These are phyloP conservation scores for Hydractinia symbiolongicarpus DNA, from an alignment of 30 jellyfish, hydroid and myxozoan species.

Conservation along the genomic window DNA sequence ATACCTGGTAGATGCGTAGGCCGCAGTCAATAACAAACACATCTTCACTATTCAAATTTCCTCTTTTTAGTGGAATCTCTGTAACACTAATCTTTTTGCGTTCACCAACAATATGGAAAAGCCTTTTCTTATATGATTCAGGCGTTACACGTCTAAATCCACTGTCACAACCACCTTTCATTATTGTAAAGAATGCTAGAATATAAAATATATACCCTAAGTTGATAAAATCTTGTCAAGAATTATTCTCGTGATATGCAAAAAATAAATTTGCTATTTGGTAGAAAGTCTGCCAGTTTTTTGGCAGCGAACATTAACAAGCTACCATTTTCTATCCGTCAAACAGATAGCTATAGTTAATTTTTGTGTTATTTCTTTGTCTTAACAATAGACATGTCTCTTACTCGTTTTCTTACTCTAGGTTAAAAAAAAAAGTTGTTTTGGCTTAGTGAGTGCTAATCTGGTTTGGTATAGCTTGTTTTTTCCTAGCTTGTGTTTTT, in stretches of 20 bases:
- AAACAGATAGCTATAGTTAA: not conserved
- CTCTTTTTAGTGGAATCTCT: slow-evolving; percentile 82
- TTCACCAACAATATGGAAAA: slow-evolving; percentile 64
- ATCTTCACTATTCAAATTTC: slow-evolving; percentile 92
- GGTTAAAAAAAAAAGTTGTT: too few relatives aligned
- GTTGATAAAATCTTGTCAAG: too few relatives aligned
- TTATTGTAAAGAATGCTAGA: slow-evolving; percentile 29
- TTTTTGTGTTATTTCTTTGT: not conserved
- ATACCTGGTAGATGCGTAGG: slow-evolving; percentile 69
- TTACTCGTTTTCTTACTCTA: too few relatives aligned
- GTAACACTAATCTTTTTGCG: slow-evolving; percentile 63
- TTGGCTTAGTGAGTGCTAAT: too few relatives aligned
- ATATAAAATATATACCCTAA: not conserved
- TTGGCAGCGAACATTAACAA: not conserved
- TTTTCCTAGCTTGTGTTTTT: too few relatives aligned
- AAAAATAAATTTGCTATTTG: too few relatives aligned
- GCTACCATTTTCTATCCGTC: not conserved
- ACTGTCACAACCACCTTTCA: slow-evolving; percentile 55
- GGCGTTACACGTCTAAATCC: slow-evolving; percentile 97
- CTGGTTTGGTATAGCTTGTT: too few relatives aligned
- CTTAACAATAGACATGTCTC: too few relatives aligned
- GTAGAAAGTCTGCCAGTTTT: too few relatives aligned
- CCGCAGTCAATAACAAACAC: slow-evolving; percentile 85
- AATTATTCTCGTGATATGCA: too few relatives aligned
- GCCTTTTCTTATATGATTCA: slow-evolving; percentile 79